Evolutionary conservation across 2,113 vertebrate genomes (phyloP).

Genomic region (Anoura caudifer): DNA sequence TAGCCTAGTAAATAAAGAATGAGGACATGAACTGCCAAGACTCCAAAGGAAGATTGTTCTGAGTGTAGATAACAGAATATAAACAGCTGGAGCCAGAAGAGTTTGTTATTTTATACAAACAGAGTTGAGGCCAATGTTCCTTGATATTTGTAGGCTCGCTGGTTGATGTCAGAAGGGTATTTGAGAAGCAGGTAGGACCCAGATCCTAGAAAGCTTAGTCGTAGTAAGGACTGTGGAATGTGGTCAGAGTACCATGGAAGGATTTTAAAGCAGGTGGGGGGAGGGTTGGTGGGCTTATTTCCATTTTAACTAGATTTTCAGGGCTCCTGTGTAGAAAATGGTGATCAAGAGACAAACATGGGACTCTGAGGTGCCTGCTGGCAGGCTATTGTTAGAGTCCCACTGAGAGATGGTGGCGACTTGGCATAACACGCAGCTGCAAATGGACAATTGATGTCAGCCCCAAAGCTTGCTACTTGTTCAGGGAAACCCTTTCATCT

Average conservation of each 20-base stretch:
- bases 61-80: background rate
- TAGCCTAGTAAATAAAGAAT: background rate
- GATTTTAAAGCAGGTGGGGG: background rate
- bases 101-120: background rate
- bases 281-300: background rate
- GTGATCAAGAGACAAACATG: background rate
- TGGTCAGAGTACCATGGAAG: background rate
- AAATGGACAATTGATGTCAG: constrained; percentile 52
- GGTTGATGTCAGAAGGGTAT: background rate
- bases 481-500: constrained; percentile 24
- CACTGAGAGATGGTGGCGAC: constrained; percentile 1
- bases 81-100: background rate
- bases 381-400: background rate
- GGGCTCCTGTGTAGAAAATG: background rate
- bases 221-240: background rate
- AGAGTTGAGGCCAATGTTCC: background rate
- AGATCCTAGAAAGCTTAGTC: background rate
- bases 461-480: constrained; percentile 25
- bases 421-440: constrained; percentile 54
- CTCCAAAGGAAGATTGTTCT: background rate
- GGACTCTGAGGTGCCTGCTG: background rate
- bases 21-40: background rate
- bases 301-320: background rate
- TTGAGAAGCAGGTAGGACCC: background rate
- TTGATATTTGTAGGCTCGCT: background rate